Evolutionary conservation across 2,888 invertebrate genomes (phyloP), one percentile per base, ranked within the genome.

Genomic region (Hyposoter dolosus): DNA sequence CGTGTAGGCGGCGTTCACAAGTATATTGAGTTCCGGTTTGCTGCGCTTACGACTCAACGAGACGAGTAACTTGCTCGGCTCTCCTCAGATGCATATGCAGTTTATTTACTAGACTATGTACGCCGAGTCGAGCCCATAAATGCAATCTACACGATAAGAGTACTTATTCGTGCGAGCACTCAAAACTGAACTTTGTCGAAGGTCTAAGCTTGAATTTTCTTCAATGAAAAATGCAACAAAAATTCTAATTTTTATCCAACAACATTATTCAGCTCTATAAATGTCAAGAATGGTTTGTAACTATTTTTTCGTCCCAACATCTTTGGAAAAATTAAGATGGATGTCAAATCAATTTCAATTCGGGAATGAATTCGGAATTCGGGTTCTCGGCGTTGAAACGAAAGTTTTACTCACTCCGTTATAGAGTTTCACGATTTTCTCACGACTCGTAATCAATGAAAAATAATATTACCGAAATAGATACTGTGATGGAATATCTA

Each of bases 141-240:
- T 69, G 82, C 82, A 85, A 85, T 79, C 82, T 71, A 7, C 23
- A 40, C 81, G 85, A 82, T 79, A 85, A 72, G 68, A 65, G 53
- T 63, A 43, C 35, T 53, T 40, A 40, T 40, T n/a, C 28, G 71
- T 82, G 74, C 68, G 82, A 28, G 82, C 56, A 77, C 74, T 82
- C 50, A 69, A 19, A 79, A 82, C 75, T 78, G 10, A 82, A 28
- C 43, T 68, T 66, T 15, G 66, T 6, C 32, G 53, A 66, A 43
- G 50, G 47, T 84, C 72, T 47, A 72, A 43, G 69, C 77, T 68
- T 35, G 35, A 74, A 72, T 66, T 71, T 23, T 23, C 19, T 40
- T 50, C 7, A 68, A 60, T 17, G 45, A 15, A 12, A 3, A 50
- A 68, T 43, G 19, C 43, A 68, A 12, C 19, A 23, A 56, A 74